Evolutionary conservation across 2,113 vertebrate genomes (phyloP), one percentile per base, ranked within the genome.

Genomic region (Arothron firmamentum): DNA sequence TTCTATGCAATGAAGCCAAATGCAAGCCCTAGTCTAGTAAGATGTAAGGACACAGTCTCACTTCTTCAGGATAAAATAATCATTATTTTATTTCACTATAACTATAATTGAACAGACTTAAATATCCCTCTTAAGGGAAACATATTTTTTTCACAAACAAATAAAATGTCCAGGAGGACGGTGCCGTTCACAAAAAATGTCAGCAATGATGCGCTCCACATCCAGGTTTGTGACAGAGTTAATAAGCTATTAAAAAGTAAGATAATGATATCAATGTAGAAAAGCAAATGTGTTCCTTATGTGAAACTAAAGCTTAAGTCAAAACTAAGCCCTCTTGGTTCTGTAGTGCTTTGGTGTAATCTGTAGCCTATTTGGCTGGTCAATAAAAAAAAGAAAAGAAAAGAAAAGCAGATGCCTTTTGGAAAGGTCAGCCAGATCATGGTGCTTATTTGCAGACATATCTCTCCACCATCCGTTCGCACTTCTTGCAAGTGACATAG

Each of bases 401-500:
- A n/a, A n/a, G n/a, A n/a, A 23, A 28, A 28, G 25, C 25, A 28
- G 25, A 28, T 28, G 25, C 3, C 25, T 28, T 28, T 28, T 28
- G 25, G 25, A 28, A 28, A 28, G 25, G 25, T 28, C 25, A 28
- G 25, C 53, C 3, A 56, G 60, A 52, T 97, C 92, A 99, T 28
- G 4, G 5, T 28, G 25, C 6, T 28, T 28, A 28, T 86, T 99
- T 99, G 92, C 97, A 99, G 61, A 99, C 94, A 0, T 99, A 99
- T 90, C 91, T 88, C 90, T 99, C 96, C 28, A 99, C 96, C 1
- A 85, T 92, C 80, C 94, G 88, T 84, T 98, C 95, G 0, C 97
- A 99, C 82, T 95, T 95, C 79, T 96, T 98, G 77, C 97, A 99
- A 77, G 97, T 98, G 14, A 99, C 97, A 0, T 99, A 99, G 92